These are phyloP conservation scores for Anastrepha obliqua DNA, from an alignment of 1,140 invertebrate species.

Conservation along the genomic window DNA sequence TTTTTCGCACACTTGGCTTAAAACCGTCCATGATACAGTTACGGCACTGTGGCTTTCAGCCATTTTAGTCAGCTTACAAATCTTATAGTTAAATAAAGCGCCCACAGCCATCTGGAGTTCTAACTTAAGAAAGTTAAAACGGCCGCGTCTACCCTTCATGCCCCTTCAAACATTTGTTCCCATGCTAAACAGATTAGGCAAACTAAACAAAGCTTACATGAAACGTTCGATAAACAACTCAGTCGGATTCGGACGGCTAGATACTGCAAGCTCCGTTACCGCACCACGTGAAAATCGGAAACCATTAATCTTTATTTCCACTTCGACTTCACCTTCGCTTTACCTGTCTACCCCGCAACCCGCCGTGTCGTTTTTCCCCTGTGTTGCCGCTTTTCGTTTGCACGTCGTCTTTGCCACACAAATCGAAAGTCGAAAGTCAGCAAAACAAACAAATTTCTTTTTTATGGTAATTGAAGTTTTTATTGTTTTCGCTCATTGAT, in stretches of 20 bases:
- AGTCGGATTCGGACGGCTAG: too few relatives aligned
- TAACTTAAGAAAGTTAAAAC: too few relatives aligned
- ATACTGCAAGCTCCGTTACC: neutral
- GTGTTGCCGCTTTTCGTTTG: neutral
- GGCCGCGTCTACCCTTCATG: too few relatives aligned
- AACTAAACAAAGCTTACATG: neutral
- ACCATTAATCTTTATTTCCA: slow-evolving; percentile 55
- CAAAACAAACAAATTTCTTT: slow-evolving; percentile 55
- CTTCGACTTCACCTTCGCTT: neutral
- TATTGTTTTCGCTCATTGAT: slow-evolving; percentile 55
- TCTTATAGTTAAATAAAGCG: too few relatives aligned
- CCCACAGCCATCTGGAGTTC: too few relatives aligned
- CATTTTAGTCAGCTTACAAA: too few relatives aligned
- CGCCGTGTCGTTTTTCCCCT: neutral
- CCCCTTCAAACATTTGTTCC: neutral
- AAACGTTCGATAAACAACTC: neutral
- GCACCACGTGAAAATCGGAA: neutral
- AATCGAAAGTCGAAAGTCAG: slow-evolving; percentile 20
- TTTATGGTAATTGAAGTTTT: slow-evolving; percentile 57
- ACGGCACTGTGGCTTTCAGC: too few relatives aligned
- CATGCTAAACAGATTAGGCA: neutral
- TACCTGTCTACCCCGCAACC: slow-evolving; percentile 13
- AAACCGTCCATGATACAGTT: too few relatives aligned
- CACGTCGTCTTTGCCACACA: neutral
- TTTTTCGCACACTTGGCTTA: too few relatives aligned